phyloP scores from a whole-genome alignment of 2,113 vertebrate species.

The Nibea albiflora region DNA sequence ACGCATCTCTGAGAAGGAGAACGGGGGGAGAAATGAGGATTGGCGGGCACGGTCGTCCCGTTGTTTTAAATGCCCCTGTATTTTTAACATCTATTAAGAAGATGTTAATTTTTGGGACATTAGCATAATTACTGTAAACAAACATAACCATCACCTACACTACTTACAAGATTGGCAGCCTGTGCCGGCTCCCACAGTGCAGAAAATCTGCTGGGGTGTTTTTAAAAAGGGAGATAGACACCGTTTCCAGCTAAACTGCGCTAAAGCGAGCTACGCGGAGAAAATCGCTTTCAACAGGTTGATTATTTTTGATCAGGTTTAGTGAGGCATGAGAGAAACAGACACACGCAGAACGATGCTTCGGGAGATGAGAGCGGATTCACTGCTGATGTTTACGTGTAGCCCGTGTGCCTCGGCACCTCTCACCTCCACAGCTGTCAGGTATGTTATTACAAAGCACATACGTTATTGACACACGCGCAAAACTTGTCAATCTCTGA shows the following conservation, averaged over 20 bases:
- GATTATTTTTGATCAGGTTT: conserved; percentile 4
- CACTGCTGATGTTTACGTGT: background rate
- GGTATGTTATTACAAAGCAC: conserved; percentile 10
- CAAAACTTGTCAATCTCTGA: conserved; percentile 70
- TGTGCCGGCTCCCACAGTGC: background rate
- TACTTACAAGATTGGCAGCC: conserved; percentile 30
- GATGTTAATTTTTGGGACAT: conserved; percentile 1
- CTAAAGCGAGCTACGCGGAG: background rate
- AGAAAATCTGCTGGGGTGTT: conserved; percentile 27
- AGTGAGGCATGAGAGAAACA: background rate
- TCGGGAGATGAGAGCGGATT: background rate
- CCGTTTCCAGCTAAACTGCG: background rate
- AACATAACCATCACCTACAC: conserved; percentile 22
- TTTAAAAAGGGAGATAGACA: background rate
- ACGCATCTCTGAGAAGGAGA: conserved; percentile 77
- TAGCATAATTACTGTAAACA: conserved; percentile 40
- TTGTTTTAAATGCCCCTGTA: background rate
- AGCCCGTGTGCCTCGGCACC: background rate
- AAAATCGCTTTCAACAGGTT: background rate
- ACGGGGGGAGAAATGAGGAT: background rate
- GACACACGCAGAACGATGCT: background rate
- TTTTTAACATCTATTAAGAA: conserved; percentile 20
- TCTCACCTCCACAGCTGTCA: conserved; percentile 16
- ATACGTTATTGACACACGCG: conserved; percentile 47
- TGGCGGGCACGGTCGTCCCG: background rate